Evolutionary conservation across 2,888 invertebrate species (phyloP).

Genomic region (Sinopyrophorus schimmeli): DNA sequence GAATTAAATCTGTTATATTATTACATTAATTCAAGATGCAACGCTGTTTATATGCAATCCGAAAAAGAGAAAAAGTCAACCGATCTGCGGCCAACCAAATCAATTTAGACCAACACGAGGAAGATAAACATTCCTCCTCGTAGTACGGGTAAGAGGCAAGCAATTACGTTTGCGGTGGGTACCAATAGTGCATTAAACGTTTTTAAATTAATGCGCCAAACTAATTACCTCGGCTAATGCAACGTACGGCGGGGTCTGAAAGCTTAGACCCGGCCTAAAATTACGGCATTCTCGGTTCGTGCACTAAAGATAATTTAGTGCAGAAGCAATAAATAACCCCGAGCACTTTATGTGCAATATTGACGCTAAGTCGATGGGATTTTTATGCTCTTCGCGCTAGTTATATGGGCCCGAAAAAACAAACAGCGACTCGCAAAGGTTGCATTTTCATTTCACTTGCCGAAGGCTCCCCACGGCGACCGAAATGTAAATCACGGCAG

Average conservation of each 20-base stretch:
- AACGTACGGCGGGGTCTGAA: slow-evolving; percentile 19
- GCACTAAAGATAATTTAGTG: slow-evolving; percentile 28
- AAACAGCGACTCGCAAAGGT: slow-evolving; percentile 39
- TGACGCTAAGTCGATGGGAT: slow-evolving; percentile 33
- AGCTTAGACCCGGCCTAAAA: slow-evolving; percentile 17
- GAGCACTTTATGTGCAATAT: slow-evolving; percentile 32
- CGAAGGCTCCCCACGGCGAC: slow-evolving; percentile 46
- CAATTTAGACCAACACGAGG: background rate
- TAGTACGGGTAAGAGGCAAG: slow-evolving; percentile 8
- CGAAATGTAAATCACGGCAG: slow-evolving; percentile 48
- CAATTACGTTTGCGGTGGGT: slow-evolving; percentile 12
- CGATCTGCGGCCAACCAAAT: no score
- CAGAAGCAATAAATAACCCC: slow-evolving; percentile 27
- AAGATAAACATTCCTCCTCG: no score
- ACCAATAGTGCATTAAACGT: slow-evolving; percentile 19
- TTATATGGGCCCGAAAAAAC: slow-evolving; percentile 28
- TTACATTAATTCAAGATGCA: no score
- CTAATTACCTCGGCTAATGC: slow-evolving; percentile 24
- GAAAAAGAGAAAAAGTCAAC: no score
- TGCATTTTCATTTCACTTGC: slow-evolving; percentile 46
- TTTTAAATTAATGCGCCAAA: slow-evolving; percentile 23
- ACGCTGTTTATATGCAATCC: no score
- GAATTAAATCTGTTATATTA: no score
- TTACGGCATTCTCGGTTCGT: slow-evolving; percentile 19
- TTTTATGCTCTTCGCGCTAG: slow-evolving; percentile 32